Evolutionary conservation across 2,888 invertebrate species (phyloP), one percentile per base, ranked within the genome.

Genomic region (Leptura quadrifasciata): DNA sequence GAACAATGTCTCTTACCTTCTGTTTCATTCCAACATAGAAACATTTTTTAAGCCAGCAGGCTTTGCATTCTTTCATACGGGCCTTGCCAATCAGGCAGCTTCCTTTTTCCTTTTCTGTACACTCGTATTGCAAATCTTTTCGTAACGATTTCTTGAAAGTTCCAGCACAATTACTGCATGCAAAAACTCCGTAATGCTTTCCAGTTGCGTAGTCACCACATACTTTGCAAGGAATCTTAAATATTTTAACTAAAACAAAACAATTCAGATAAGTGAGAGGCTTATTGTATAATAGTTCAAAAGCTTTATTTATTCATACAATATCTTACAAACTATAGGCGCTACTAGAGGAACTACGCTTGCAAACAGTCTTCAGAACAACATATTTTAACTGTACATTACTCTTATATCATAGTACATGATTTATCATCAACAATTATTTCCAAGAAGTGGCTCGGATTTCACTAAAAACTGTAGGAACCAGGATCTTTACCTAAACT

Each of bases 141-240:
- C 99, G 92, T 77, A 99, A 98, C 3, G 98, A 98, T 35, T 99
- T 92, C 92, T 99, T 95, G 89, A 96, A 95, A 88, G 95, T 95
- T 0, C 95, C 95, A 0, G 95, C 95, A 85, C 95, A 98, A 76
- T 99, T 99, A 88, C 99, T 99, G 87, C 99, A 99, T 0, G 98
- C 98, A 88, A 96, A 99, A 72, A 99, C 99, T 2, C 99, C 99
- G 88, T 99, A 99, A 88, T 99, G 99, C 88, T 99, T 99, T 0
- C 99, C 99, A 0, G 98, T 98, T 0, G 98, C 98, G 89, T 98
- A 97, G 88, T 99, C 99, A 8, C 95, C 94, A 87, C 99, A 99
- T 0, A 99, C 99, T 85, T 96, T 95, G 89, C 99, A 99, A 0
- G 98, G 98, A 60, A 99, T 97, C 89, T 99, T 99, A 67, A 99